Evolutionary conservation across 1,140 invertebrate genomes (phyloP), one percentile per base, ranked within the genome.

Genomic region (Atta colombica): DNA sequence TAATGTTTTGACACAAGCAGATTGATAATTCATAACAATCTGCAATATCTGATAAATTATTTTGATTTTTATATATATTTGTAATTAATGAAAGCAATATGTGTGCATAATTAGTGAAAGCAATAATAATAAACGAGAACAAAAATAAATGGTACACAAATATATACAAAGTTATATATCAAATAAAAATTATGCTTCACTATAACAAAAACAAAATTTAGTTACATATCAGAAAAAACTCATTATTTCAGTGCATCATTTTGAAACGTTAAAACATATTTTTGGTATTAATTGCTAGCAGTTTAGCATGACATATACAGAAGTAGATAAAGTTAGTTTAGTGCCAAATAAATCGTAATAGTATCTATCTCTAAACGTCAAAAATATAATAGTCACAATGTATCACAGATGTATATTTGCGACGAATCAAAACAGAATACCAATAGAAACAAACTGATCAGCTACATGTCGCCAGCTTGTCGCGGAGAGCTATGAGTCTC

Each of bases 401-500:
- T 77, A 88, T 63, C 77, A 78, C 60, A 88, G 89, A 90, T 88
- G 21, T 72, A 60, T 90, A 77, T 91, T 72, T 90, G 45, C 77
- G 89, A 91, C 39, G 72, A 88, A 60, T 90, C 63, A 80, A 88
- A 88, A 88, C 85, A 49, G 81, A 90, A 78, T 91, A 86, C 74
- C 78, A 80, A 90, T 90, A 90, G 87, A 91, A 84, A 90, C 72
- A 88, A 90, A 90, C 72, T 78, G 88, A 87, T 90, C 84, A 89
- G 77, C 63, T 91, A 91, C 71, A 77, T 63, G 77, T 69, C 85
- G 88, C 74, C 88, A 88, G 86, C 88, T 86, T 91, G 77, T 87
- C 81, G 85, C 68, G 69, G 75, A 88, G 77, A 88, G 66, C 77
- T 88, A 92, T 31, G 65, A 91, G 66, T 90, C 85, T 89, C 87